These are phyloP conservation scores for Syritta pipiens DNA, from an alignment of 2,888 invertebrate species.

Conservation along the genomic window DNA sequence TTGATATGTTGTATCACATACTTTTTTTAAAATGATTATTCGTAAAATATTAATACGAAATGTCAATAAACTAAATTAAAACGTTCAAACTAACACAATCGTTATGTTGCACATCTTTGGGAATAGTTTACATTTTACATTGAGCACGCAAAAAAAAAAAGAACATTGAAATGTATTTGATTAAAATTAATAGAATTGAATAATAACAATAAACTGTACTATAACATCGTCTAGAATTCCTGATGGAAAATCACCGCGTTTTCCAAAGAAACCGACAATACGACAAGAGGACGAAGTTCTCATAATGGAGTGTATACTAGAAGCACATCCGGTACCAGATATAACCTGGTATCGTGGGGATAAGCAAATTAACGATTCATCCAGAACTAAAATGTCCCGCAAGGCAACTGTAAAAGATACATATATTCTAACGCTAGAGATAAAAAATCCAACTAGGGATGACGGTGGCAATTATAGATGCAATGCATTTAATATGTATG, in stretches of 20 bases:
- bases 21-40: too few species aligned
- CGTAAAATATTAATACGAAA: too few species aligned
- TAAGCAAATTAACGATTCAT: conserved; percentile 89
- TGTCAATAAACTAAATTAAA: too few species aligned
- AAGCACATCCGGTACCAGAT: conserved; percentile 96
- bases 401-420: conserved; percentile 94
- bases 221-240: conserved; percentile 87
- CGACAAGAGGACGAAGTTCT: conserved; percentile 95
- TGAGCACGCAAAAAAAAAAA: too few species aligned
- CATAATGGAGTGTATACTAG: conserved; percentile 96
- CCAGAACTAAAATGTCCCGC: conserved; percentile 93
- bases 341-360: conserved; percentile 97
- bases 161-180: not conserved
- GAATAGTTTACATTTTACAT: too few species aligned
- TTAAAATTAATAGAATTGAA: not conserved
- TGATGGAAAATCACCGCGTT: conserved; percentile 96
- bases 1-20: too few species aligned
- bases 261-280: conserved; percentile 97
- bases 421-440: conserved; percentile 94
- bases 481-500: conserved; percentile 98
- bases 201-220: conserved; percentile 49
- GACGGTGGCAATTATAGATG: conserved; percentile 99
- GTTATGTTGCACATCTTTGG: too few species aligned
- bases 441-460: conserved; percentile 95
- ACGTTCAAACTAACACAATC: too few species aligned